Evolutionary conservation across 2,797 vertebrate genomes (phyloP), one percentile per base, ranked within the genome.

Genomic region (Triplophysa bombifrons): DNA sequence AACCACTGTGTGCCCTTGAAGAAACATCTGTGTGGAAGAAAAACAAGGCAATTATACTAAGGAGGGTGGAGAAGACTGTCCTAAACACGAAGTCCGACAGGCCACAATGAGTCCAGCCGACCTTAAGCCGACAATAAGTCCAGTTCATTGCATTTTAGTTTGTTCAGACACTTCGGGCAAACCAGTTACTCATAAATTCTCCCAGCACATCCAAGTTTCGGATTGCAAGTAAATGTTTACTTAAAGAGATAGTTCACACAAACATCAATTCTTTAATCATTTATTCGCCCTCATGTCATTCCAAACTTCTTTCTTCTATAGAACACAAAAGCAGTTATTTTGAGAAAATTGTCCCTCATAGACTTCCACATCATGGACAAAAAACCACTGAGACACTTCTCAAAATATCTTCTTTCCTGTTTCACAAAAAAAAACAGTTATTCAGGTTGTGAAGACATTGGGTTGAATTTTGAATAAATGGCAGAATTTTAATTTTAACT

Each of bases 21-120:
- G 92, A 90, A 93, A 94, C 91, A 93, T 93, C 92, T 92, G 92
- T 88, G 89, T 86, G 83, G 78, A 88, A 91, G 90, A 92, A 93
- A 94, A 94, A 94, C 91, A 94, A 92, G 91, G 88, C 91, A 93
- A 93, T 93, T 93, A 94, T 90, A 87, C 87, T 85, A 82, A 85
- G 80, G 84, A 34, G 58, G 58, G 58, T 61, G 67, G 60, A 41
- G 72, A 22, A 60, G 69, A 64, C 75, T 80, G 80, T 65, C 72
- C 74, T 80, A 51, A 67, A 83, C 78, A 83, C 55, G 71, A 72
- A 75, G 67, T 46, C 65, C 46, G 34, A 79, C 56, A 78, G 74
- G 56, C 76, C 73, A 74, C 75, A 53, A 19, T 3, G 16, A 80
- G 70, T 38, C 34, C 34, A 38, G 34, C 34, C 17, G 76, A 73